Conservation (phyloP, 1,140 invertebrate genomes). For the Drosophila bocki region DNA sequence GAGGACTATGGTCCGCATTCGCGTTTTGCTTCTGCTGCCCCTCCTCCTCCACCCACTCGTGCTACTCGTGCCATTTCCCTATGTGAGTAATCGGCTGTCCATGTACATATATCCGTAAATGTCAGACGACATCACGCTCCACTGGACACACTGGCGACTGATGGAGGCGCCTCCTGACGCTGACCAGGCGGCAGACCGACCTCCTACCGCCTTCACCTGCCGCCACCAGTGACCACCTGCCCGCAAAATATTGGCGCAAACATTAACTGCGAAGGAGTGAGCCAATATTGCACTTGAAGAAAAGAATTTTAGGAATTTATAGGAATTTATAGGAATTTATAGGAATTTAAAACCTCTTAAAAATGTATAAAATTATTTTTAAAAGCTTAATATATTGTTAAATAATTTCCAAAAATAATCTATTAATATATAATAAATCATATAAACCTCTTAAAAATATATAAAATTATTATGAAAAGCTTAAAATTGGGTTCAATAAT, state of each 20-base stretch:
- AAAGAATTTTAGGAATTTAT: background rate
- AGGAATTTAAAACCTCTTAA: too few species aligned
- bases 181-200: conserved; percentile 34
- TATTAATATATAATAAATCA: too few species aligned
- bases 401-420: too few species aligned
- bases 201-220: background rate
- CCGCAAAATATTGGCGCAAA: conserved; percentile 79
- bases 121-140: conserved; percentile 85
- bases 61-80: conserved; percentile 14
- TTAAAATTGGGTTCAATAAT: background rate
- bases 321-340: too few species aligned
- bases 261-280: conserved; percentile 40
- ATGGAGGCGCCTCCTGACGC: conserved; percentile 57
- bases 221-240: conserved; percentile 20
- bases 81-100: conserved; percentile 53
- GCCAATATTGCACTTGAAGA: conserved; percentile 5
- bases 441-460: background rate
- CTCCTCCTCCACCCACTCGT: background rate
- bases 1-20: conserved; percentile 48
- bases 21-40: conserved; percentile 25
- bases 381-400: too few species aligned
- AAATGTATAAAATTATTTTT: too few species aligned
- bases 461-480: background rate
- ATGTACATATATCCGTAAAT: conserved; percentile 73
- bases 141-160: conserved; percentile 63